Conservation (phyloP, 2,888 invertebrate genomes). For the Pemphredon lugubris region DNA sequence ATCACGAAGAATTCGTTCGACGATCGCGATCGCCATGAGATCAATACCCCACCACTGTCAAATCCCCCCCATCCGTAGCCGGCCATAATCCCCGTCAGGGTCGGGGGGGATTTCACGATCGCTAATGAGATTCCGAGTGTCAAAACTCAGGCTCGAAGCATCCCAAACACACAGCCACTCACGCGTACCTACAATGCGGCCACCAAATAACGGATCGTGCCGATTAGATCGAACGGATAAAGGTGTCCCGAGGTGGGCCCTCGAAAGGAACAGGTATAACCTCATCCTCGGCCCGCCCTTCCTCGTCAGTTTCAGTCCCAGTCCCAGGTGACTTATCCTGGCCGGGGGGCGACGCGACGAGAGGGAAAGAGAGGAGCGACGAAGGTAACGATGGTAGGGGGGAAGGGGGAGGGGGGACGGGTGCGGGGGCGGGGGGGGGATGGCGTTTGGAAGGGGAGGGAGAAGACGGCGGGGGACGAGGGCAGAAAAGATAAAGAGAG, state of each 20-base stretch:
- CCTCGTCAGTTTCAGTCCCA: conserved; percentile 30
- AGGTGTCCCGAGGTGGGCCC: conserved; percentile 45
- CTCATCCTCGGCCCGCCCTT: not conserved
- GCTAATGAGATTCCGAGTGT: conserved; percentile 80
- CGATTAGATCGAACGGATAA: conserved; percentile 74
- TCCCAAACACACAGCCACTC: conserved; percentile 40
- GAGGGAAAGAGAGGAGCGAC: not conserved
- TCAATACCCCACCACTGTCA: not conserved
- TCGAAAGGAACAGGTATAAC: conserved; percentile 41
- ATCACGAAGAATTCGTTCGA: conserved; percentile 41
- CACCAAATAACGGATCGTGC: conserved; percentile 75
- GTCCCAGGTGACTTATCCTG: conserved; percentile 23
- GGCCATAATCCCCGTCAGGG: conserved; percentile 53
- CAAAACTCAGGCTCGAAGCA: conserved; percentile 78
- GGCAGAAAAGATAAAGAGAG: conserved; percentile 79
- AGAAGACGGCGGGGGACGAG: conserved; percentile 47
- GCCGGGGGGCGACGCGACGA: not conserved
- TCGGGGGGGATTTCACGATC: conserved; percentile 71
- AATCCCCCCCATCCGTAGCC: not conserved
- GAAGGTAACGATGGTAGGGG: conserved; percentile 10
- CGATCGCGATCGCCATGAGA: too few relatives aligned
- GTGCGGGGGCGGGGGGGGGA: conserved; percentile 28
- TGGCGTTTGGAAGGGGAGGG: conserved; percentile 14
- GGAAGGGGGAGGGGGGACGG: conserved; percentile 32
- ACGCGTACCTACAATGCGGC: conserved; percentile 31